phyloP scores from a whole-genome alignment of 35 echinoderm and acorn worm species.

The Hemicentrotus pulcherrimus region DNA sequence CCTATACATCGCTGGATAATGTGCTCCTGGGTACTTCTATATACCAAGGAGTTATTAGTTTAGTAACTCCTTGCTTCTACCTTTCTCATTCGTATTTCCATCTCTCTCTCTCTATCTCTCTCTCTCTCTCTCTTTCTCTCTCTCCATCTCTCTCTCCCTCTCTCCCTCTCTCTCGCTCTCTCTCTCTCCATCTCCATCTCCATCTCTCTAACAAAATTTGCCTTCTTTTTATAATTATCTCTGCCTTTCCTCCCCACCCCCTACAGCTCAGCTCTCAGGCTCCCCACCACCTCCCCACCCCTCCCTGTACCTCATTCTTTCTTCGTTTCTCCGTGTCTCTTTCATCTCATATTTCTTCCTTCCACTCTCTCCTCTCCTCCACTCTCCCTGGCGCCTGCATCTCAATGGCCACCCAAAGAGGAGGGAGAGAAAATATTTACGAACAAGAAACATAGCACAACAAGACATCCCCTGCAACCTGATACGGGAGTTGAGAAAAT shows the following conservation, averaged over 20 bases:
- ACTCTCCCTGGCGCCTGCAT: background rate
- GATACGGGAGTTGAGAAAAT: background rate
- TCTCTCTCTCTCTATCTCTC: background rate
- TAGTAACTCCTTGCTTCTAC: too few relatives aligned
- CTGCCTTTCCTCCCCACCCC: background rate
- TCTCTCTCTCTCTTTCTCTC: background rate
- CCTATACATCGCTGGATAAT: too few relatives aligned
- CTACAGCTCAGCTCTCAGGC: background rate
- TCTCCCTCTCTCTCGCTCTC: background rate
- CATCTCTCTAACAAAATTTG: background rate
- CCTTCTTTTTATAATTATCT: background rate
- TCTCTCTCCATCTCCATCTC: background rate
- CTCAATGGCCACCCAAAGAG: background rate
- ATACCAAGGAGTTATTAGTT: too few relatives aligned
- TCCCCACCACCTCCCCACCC: background rate
- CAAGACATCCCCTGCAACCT: background rate
- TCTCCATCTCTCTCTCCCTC: background rate
- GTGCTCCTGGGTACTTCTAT: too few relatives aligned
- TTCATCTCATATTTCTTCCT: background rate
- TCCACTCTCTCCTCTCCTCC: background rate
- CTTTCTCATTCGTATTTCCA: background rate
- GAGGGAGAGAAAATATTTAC: conserved; percentile 12
- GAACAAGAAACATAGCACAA: conserved; percentile 11
- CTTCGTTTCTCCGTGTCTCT: background rate
- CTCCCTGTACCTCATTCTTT: background rate